Percentiles rank a stretch among this genome's conserved stretches.
Evolutionary conservation across 2,113 vertebrate genomes (phyloP).

Genomic region (Larimichthys crocea): DNA sequence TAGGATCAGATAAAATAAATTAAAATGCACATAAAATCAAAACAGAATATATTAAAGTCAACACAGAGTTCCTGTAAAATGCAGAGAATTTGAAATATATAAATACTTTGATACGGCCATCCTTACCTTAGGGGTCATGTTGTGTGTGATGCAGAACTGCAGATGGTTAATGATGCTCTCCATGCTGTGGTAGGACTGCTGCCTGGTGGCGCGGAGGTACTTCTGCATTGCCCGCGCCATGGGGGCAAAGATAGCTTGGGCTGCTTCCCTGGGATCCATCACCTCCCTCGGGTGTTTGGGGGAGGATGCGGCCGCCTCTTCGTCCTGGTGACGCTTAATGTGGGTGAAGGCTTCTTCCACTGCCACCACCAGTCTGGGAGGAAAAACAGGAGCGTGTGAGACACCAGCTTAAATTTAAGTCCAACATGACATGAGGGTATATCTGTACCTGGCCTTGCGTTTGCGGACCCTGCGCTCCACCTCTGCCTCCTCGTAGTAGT

Average conservation of each 20-base stretch:
- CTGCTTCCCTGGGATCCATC: conserved; percentile 95
- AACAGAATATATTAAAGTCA: background rate
- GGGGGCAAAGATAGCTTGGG: conserved; percentile 95
- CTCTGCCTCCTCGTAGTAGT: conserved; percentile 95
- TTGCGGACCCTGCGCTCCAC: conserved; percentile 92
- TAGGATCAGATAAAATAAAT: background rate
- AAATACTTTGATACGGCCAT: background rate
- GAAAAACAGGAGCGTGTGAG: background rate
- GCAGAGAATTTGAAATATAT: background rate
- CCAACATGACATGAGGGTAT: background rate
- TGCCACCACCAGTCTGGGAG: conserved; percentile 90
- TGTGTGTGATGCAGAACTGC: conserved; percentile 96
- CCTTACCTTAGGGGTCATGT: conserved; percentile 94
- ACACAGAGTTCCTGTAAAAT: background rate
- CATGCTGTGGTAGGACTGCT: conserved; percentile 96
- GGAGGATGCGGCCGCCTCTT: conserved; percentile 77
- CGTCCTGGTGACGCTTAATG: conserved; percentile 92
- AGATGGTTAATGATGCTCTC: conserved; percentile 96
- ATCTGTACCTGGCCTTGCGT: conserved; percentile 88
- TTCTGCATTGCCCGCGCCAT: conserved; percentile 99
- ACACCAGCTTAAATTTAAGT: background rate
- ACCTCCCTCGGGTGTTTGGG: conserved; percentile 91
- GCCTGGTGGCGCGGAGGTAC: conserved; percentile 93
- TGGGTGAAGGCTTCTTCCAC: conserved; percentile 98
- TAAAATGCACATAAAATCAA: background rate